phyloP scores from a whole-genome alignment of 1,140 invertebrate species.

The Anastatus disparis region DNA sequence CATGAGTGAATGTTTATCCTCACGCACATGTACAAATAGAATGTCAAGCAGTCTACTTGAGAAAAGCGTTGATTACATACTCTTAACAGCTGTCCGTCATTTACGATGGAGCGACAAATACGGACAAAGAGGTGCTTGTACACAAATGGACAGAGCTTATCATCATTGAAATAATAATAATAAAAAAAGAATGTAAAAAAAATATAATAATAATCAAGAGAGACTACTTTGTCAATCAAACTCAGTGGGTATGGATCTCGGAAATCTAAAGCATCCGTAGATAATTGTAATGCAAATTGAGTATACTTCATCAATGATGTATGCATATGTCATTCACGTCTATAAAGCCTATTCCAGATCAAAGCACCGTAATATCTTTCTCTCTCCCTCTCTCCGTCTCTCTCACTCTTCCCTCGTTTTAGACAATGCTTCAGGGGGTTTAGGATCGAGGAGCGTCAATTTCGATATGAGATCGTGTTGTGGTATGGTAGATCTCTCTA shows the following conservation, averaged over 20 bases:
- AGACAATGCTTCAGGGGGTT: background rate
- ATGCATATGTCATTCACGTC: constrained; percentile 46
- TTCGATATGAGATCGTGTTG: constrained; percentile 34
- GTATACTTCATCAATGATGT: too few species aligned
- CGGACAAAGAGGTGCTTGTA: background rate
- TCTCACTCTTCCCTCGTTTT: constrained; percentile 1
- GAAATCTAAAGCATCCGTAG: too few species aligned
- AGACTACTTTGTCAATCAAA: too few species aligned
- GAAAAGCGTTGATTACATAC: constrained; percentile 7
- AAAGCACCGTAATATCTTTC: constrained; percentile 10
- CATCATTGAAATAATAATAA: too few species aligned
- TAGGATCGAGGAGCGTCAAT: constrained; percentile 8
- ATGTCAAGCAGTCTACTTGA: too few species aligned
- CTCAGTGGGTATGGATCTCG: too few species aligned
- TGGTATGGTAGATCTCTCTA: background rate
- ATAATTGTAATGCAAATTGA: too few species aligned
- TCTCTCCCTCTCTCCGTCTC: constrained; percentile 1
- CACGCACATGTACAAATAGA: too few species aligned
- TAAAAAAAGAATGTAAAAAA: too few species aligned
- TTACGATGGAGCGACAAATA: background rate
- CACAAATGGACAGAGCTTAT: too few species aligned
- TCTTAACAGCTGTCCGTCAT: constrained; percentile 20
- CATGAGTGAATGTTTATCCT: too few species aligned
- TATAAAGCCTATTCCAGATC: constrained; percentile 43
- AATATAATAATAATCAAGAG: too few species aligned